Evolutionary conservation across 2,113 vertebrate genomes (phyloP).

Genomic region (Leucoraja erinaceus): DNA sequence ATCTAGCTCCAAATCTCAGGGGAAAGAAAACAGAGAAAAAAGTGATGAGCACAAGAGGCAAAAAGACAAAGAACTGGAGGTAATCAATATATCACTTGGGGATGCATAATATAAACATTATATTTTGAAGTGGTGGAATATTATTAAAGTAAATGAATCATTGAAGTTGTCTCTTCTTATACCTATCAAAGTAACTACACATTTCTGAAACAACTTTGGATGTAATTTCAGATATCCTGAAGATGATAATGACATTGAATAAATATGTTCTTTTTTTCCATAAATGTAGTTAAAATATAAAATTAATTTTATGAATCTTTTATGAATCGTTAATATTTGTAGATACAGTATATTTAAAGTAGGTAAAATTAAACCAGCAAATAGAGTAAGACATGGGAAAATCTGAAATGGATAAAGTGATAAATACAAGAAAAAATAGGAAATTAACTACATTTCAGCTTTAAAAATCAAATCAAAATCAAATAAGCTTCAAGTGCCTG

Average conservation of each 20-base stretch:
- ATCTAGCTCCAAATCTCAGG: conserved; percentile 60
- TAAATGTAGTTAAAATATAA: not conserved
- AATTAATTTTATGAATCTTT: not conserved
- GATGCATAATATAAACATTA: not conserved
- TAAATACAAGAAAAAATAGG: too few species aligned
- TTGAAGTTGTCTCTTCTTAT: not conserved
- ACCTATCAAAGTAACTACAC: not conserved
- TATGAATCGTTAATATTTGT: not conserved
- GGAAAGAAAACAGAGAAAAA: conserved; percentile 62
- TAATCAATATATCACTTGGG: not conserved
- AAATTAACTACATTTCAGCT: too few species aligned
- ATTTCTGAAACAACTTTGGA: not conserved
- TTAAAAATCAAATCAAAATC: too few species aligned
- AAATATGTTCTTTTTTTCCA: not conserved
- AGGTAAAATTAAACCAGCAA: not conserved
- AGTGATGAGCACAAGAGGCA: conserved; percentile 52
- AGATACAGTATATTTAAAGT: not conserved
- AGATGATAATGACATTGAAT: not conserved
- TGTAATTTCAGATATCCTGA: not conserved
- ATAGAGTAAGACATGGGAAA: too few species aligned
- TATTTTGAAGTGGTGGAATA: not conserved
- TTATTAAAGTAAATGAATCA: not conserved
- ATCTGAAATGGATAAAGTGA: too few species aligned
- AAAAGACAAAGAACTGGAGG: conserved; percentile 54
- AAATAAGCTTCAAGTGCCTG: too few species aligned